Conservation (phyloP, 30 jellyfish, hydroid and myxozoan genomes). For the Calvadosia cruxmelitensis region DNA sequence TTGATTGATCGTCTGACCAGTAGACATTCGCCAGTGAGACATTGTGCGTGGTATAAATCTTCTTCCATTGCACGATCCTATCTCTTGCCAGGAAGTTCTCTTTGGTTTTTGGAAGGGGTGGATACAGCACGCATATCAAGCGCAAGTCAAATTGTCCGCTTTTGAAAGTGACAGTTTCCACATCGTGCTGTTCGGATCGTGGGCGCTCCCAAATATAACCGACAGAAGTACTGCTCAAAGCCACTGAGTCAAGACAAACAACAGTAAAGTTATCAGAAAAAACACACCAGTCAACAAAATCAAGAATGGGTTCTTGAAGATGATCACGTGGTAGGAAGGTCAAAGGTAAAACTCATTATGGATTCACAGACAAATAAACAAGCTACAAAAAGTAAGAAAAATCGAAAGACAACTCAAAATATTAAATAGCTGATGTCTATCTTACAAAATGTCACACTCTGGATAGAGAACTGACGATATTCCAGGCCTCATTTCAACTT, state of each 20-base stretch:
- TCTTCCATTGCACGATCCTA: slow-evolving; percentile 45
- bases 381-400: no score
- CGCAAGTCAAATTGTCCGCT: slow-evolving; percentile 21
- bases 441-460: no score
- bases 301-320: no score
- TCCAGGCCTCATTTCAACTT: no score
- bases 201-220: slow-evolving; percentile 72
- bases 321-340: no score
- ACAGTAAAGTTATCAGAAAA: no score
- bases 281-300: no score
- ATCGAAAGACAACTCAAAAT: no score
- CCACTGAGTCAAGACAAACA: slow-evolving; percentile 2
- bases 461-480: no score
- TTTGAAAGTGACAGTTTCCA: slow-evolving; percentile 33
- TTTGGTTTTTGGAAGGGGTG: slow-evolving; percentile 42
- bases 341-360: no score
- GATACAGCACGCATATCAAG: slow-evolving; percentile 31
- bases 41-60: slow-evolving; percentile 16
- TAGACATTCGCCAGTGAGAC: slow-evolving; percentile 12
- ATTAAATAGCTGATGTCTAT: no score
- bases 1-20: slow-evolving; percentile 63
- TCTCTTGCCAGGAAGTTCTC: slow-evolving; percentile 49
- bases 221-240: slow-evolving; percentile 10
- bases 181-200: slow-evolving; percentile 44
- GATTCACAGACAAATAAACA: no score